Conservation (phyloP, 2,113 vertebrate genomes). For the Ellobius talpinus region DNA sequence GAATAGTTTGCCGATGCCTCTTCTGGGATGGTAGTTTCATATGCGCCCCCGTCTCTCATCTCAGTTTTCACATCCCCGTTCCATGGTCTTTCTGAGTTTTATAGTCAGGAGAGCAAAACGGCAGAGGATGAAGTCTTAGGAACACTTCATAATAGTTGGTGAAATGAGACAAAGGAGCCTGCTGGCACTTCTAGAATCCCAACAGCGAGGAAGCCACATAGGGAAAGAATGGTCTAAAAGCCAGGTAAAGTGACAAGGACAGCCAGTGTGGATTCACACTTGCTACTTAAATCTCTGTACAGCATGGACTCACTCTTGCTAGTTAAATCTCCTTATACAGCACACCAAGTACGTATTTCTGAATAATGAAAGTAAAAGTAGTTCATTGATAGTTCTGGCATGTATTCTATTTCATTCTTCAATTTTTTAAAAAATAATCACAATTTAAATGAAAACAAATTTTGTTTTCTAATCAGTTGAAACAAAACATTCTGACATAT, state of each 20-base stretch:
- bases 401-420: not conserved
- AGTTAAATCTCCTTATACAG: no score
- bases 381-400: not conserved
- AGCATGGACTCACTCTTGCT: not conserved
- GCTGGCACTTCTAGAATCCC: not conserved
- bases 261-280: no score
- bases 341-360: not conserved
- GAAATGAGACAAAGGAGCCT: not conserved
- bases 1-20: not conserved
- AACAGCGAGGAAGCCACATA: not conserved
- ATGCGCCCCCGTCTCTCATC: not conserved
- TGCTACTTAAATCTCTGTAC: no score
- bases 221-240: not conserved
- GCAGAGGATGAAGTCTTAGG: not conserved
- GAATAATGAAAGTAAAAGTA: not conserved
- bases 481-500: not conserved
- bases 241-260: no score
- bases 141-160: not conserved
- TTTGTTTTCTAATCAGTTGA: not conserved
- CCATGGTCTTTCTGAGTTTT: not conserved
- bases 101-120: not conserved
- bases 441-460: not conserved
- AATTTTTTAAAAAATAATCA: not conserved
- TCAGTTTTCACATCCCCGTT: not conserved
- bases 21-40: not conserved